phyloP scores from a whole-genome alignment of 2,797 vertebrate species.

The Chiloscyllium punctatum region DNA sequence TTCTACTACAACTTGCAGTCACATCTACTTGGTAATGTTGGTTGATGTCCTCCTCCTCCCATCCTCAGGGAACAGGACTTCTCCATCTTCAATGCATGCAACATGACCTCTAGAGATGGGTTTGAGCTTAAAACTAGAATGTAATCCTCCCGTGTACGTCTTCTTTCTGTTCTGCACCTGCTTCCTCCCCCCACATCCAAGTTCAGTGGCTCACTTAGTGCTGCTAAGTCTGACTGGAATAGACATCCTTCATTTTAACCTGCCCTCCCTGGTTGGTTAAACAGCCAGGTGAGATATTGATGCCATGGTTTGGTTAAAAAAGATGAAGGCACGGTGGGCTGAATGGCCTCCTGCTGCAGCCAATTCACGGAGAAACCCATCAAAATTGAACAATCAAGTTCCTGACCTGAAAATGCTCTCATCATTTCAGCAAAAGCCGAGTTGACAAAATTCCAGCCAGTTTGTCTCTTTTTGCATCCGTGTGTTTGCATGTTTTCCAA shows the following conservation, averaged over 20 bases:
- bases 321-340: no score
- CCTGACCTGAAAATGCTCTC: background rate
- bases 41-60: no score
- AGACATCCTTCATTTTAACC: background rate
- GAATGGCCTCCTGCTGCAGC: no score
- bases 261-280: background rate
- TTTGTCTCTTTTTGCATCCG: background rate
- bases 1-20: background rate
- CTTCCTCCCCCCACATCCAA: background rate
- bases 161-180: background rate
- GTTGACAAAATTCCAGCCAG: background rate
- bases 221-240: background rate
- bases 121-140: no score
- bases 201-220: background rate
- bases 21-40: background rate
- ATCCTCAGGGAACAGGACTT: no score
- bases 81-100: no score
- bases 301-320: background rate
- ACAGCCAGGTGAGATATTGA: background rate
- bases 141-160: background rate
- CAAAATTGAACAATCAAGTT: background rate
- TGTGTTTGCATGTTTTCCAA: background rate
- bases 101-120: no score
- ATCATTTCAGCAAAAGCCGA: background rate
- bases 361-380: background rate